Conservation (phyloP, 2,113 vertebrate genomes). For the Patagioenas fasciata region DNA sequence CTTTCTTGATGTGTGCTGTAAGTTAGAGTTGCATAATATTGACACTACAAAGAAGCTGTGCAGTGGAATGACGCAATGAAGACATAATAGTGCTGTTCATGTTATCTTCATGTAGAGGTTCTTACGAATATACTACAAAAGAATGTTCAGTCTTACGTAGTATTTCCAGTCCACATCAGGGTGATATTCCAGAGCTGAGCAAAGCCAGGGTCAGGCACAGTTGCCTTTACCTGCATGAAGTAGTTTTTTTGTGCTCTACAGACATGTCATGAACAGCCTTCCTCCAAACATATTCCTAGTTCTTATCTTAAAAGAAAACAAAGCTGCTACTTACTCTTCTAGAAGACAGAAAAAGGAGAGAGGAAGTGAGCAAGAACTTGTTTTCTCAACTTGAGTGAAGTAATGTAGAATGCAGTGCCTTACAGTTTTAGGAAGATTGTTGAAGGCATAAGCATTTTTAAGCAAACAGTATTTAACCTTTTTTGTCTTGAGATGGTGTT, state of each 20-base stretch:
- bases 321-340: not conserved
- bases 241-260: not conserved
- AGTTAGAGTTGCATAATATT: not conserved
- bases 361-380: not conserved
- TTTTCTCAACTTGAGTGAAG: not conserved
- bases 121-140: not conserved
- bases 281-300: not conserved
- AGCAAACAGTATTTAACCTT: not conserved
- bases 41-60: not conserved
- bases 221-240: not conserved
- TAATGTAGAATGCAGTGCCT: not conserved
- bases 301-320: not conserved
- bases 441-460: fast-evolving
- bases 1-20: not conserved
- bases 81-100: not conserved
- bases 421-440: not conserved
- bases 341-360: not conserved
- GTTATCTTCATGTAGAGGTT: not conserved
- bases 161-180: not conserved
- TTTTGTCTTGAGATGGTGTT: not conserved
- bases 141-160: not conserved
- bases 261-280: not conserved
- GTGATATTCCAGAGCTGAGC: not conserved
- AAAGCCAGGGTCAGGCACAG: not conserved
- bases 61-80: not conserved